A percentile compares a stretch with the other conserved stretches of the same genome.
Conservation (phyloP, 2,888 invertebrate genomes). For the Heteromurus nitidus region DNA sequence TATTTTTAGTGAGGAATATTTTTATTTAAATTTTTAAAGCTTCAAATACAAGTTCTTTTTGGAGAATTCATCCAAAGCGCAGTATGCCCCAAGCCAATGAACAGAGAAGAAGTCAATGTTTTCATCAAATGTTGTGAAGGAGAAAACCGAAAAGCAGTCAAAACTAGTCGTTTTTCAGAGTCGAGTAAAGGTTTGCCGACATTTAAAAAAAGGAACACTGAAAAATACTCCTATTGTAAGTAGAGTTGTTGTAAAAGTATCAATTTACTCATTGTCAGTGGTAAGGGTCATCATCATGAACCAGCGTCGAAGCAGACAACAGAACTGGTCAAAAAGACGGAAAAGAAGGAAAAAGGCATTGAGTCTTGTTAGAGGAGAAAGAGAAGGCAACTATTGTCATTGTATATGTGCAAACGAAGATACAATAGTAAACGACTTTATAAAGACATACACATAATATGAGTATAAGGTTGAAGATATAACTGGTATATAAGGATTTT, state of each 20-base stretch:
- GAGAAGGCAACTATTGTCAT: too few species aligned
- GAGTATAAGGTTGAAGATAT: too few species aligned
- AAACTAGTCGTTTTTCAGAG: slow-evolving; percentile 50
- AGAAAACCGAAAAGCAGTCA: slow-evolving; percentile 62
- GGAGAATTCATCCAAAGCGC: neutral
- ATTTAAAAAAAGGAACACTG: slow-evolving; percentile 10
- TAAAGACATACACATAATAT: too few species aligned
- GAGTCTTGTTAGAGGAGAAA: neutral
- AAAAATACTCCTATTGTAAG: slow-evolving; percentile 4
- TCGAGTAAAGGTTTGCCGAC: slow-evolving; percentile 44
- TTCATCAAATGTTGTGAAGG: slow-evolving; percentile 47
- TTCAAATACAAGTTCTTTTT: neutral
- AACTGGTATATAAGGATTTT: too few species aligned
- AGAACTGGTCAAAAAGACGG: slow-evolving; percentile 18
- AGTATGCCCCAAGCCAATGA: neutral
- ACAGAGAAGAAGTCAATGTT: slow-evolving; percentile 27
- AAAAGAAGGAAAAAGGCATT: slow-evolving; percentile 1
- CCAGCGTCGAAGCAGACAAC: slow-evolving; percentile 22
- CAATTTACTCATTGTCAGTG: slow-evolving; percentile 59
- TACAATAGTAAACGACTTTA: too few species aligned
- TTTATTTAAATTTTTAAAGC: neutral
- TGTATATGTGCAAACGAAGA: too few species aligned
- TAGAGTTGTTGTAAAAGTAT: slow-evolving; percentile 56
- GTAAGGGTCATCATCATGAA: slow-evolving; percentile 65
- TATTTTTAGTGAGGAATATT: neutral